These are phyloP conservation scores for Carlito syrichta DNA, from an alignment of 2,113 vertebrate genomes.

Conservation along the genomic window DNA sequence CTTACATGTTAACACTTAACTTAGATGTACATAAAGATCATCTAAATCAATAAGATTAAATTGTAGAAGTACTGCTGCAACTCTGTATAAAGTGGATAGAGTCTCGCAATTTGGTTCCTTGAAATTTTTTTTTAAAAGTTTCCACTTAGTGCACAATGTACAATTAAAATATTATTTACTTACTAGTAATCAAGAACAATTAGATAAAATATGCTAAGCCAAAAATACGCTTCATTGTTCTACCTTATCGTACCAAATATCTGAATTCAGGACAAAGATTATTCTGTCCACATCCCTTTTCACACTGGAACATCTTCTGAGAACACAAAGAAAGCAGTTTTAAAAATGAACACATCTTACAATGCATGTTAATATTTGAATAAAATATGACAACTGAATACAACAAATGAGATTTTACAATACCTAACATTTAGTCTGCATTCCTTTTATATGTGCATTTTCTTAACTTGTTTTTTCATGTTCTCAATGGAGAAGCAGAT, in stretches of 20 bases:
- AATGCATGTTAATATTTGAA: background rate
- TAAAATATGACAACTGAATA: background rate
- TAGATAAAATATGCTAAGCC: conserved; percentile 19
- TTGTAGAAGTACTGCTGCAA: conserved; percentile 96
- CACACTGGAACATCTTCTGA: background rate
- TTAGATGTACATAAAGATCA: conserved; percentile 97
- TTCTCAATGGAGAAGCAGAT: background rate
- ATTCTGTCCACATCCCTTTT: background rate
- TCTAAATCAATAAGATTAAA: conserved; percentile 97
- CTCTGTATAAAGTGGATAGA: conserved; percentile 95
- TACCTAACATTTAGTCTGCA: background rate
- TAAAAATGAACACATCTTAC: background rate
- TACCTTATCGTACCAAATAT: conserved; percentile 25
- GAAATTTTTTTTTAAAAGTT: conserved; percentile 43
- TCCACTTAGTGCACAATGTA: conserved; percentile 31
- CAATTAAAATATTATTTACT: conserved; percentile 15
- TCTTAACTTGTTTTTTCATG: conserved; percentile 32
- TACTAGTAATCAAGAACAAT: conserved; percentile 45
- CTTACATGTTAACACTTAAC: no score
- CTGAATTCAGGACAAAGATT: conserved; percentile 20
- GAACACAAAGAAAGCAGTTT: conserved; percentile 11
- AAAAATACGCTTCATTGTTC: conserved; percentile 36
- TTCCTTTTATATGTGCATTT: background rate
- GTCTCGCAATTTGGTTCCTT: conserved; percentile 98
- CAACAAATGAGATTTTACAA: conserved; percentile 7